Conservation (phyloP, 2,113 vertebrate genomes). For the Anser cygnoides region DNA sequence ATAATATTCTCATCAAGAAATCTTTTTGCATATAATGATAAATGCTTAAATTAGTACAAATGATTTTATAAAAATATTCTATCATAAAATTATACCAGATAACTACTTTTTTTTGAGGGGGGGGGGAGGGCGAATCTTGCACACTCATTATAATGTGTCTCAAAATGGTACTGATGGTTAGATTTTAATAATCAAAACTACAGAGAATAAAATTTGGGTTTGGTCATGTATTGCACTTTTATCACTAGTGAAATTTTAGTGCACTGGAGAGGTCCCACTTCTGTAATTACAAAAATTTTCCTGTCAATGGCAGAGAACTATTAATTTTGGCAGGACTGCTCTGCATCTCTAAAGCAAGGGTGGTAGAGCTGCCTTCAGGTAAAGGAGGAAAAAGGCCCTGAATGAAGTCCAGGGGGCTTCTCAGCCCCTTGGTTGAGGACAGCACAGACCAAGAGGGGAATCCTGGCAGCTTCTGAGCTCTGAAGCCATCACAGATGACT, state of each 20-base stretch:
- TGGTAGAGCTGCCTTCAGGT: neutral
- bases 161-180: slow-evolving; percentile 12
- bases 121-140: neutral
- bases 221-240: neutral
- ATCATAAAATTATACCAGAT: slow-evolving; percentile 71
- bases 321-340: neutral
- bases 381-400: accelerated
- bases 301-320: accelerated
- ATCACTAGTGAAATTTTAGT: neutral
- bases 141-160: neutral
- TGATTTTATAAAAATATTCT: slow-evolving; percentile 82
- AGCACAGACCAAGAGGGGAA: neutral
- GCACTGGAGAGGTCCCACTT: neutral
- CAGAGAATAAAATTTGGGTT: neutral
- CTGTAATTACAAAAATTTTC: neutral
- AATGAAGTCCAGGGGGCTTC: neutral
- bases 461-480: accelerated
- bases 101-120: neutral
- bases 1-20: slow-evolving; percentile 86
- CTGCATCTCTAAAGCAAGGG: accelerated
- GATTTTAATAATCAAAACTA: neutral
- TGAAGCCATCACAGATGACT: neutral
- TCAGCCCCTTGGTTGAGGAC: neutral
- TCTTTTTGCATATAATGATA: slow-evolving; percentile 86
- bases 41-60: slow-evolving; percentile 85